These are phyloP conservation scores for Mionectes olivaceus DNA, from an alignment of 2,797 vertebrate genomes.

Conservation along the genomic window DNA sequence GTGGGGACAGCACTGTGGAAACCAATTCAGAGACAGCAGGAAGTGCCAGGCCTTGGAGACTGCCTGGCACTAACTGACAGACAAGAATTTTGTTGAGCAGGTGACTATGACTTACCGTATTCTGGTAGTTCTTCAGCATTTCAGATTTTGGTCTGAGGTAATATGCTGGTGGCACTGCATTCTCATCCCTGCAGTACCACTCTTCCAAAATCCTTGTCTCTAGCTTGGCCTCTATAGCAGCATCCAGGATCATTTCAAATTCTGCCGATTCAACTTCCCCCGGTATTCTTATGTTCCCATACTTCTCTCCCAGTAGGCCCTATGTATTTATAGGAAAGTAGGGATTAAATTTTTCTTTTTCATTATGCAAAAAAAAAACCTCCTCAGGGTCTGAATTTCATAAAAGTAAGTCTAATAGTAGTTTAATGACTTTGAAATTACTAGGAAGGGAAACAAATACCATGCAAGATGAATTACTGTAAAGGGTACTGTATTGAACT, in stretches of 20 bases:
- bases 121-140: slow-evolving; percentile 91
- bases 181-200: slow-evolving; percentile 99
- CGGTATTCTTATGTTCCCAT: slow-evolving; percentile 94
- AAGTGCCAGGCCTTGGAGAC: neutral
- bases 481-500: neutral
- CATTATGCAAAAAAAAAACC: neutral
- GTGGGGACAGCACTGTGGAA: neutral
- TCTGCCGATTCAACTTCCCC: slow-evolving; percentile 96
- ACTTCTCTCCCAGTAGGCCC: slow-evolving; percentile 97
- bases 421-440: neutral
- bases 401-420: neutral
- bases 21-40: neutral
- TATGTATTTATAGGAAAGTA: slow-evolving; percentile 73
- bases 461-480: neutral
- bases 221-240: slow-evolving; percentile 91
- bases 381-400: neutral
- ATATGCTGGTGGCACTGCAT: slow-evolving; percentile 95
- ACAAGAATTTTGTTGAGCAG: neutral
- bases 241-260: slow-evolving; percentile 99
- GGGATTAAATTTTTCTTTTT: slow-evolving; percentile 64
- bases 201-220: slow-evolving; percentile 96
- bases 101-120: slow-evolving; percentile 80
- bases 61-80: accelerated
- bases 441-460: neutral
- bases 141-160: slow-evolving; percentile 96